phyloP scores from a whole-genome alignment of 2,888 invertebrate genomes.

The Endomychus coccineus region DNA sequence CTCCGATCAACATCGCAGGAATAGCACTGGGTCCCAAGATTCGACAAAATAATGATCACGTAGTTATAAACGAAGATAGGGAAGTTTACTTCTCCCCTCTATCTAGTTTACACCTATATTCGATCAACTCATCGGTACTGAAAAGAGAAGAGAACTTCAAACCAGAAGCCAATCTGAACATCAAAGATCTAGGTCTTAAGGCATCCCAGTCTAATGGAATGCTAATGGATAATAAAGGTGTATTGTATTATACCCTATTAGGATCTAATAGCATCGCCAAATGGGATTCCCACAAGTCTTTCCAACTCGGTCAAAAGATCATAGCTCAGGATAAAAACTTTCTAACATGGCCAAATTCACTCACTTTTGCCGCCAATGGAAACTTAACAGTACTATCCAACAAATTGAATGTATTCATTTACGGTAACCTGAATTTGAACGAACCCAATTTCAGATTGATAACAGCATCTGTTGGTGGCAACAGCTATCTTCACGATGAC shows the following conservation, averaged over 20 bases:
- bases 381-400: slow-evolving; percentile 63
- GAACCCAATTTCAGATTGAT: slow-evolving; percentile 63
- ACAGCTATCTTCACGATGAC: slow-evolving; percentile 56
- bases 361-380: slow-evolving; percentile 59
- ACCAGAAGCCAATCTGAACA: slow-evolving; percentile 38
- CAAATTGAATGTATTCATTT: slow-evolving; percentile 58
- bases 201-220: slow-evolving; percentile 66
- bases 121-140: slow-evolving; percentile 55
- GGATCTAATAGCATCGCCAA: slow-evolving; percentile 61
- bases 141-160: slow-evolving; percentile 47
- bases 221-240: slow-evolving; percentile 64
- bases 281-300: slow-evolving; percentile 59
- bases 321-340: slow-evolving; percentile 59
- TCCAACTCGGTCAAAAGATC: slow-evolving; percentile 53
- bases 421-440: slow-evolving; percentile 47
- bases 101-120: slow-evolving; percentile 60
- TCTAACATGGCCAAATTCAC: slow-evolving; percentile 68
- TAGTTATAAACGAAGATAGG: slow-evolving; percentile 32
- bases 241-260: slow-evolving; percentile 62
- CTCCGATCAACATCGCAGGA: slow-evolving; percentile 59
- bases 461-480: slow-evolving; percentile 52
- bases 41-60: slow-evolving; percentile 19
- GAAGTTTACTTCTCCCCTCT: slow-evolving; percentile 63
- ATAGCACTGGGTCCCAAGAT: slow-evolving; percentile 59
- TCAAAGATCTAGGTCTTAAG: slow-evolving; percentile 56